Conservation (phyloP, 1,140 invertebrate genomes). For the Microplitis mediator region DNA sequence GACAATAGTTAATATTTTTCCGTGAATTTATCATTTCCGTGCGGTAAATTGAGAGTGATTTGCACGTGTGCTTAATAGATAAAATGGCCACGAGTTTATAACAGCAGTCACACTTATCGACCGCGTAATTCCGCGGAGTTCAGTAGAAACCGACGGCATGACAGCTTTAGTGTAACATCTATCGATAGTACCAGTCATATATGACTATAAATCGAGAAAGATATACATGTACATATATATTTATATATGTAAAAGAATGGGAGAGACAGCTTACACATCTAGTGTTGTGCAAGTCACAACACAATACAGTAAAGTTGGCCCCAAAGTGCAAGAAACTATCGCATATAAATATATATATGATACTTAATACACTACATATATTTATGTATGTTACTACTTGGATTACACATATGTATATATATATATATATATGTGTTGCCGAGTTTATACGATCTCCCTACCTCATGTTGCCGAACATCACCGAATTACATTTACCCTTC, state of each 20-base stretch:
- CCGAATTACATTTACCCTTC: neutral
- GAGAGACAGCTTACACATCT: too few species aligned
- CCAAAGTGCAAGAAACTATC: too few species aligned
- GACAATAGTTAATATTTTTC: too few species aligned
- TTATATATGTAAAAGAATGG: too few species aligned
- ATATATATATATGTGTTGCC: neutral
- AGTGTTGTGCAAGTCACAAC: too few species aligned
- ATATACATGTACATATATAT: neutral
- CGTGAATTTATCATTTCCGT: too few species aligned
- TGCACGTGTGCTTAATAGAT: too few species aligned
- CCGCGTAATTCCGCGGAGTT: slow-evolving; percentile 39
- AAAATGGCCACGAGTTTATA: slow-evolving; percentile 4
- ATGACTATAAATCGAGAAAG: neutral
- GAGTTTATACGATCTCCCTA: neutral
- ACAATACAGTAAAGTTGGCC: too few species aligned
- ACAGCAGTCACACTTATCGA: slow-evolving; percentile 52
- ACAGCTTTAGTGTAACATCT: slow-evolving; percentile 8
- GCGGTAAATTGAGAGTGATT: too few species aligned
- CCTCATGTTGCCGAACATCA: neutral
- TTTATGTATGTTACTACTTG: too few species aligned
- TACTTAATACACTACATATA: too few species aligned
- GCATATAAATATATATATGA: too few species aligned
- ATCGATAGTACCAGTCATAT: slow-evolving; percentile 5
- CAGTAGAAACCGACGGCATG: slow-evolving; percentile 40
- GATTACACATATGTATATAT: neutral